Percentiles rank a stretch among this genome's conserved stretches.
Evolutionary conservation across 2,797 vertebrate genomes (phyloP).

Genomic region (Moxostoma hubbsi): DNA sequence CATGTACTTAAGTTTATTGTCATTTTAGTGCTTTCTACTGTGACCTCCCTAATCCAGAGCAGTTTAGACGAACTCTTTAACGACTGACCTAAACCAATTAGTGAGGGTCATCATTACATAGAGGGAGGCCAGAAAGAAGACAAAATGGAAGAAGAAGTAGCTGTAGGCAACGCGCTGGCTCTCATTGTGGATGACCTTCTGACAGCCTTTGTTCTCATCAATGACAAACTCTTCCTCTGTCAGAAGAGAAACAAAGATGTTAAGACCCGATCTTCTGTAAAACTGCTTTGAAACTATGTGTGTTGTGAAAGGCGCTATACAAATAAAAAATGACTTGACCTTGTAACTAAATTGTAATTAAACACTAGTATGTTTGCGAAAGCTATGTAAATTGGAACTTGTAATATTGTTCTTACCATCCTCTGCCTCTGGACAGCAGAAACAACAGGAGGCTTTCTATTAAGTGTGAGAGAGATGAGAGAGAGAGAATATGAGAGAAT

Average conservation of each 20-base stretch:
- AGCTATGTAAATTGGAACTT: neutral
- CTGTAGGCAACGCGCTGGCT: conserved; percentile 86
- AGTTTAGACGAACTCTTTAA: conserved; percentile 13
- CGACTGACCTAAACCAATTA: conserved; percentile 92
- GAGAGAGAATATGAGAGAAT: neutral
- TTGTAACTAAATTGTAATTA: neutral
- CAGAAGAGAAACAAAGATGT: conserved; percentile 51
- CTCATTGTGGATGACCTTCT: conserved; percentile 85
- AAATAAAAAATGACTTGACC: no score
- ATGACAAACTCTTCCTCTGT: conserved; percentile 69
- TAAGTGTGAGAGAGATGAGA: conserved; percentile 30
- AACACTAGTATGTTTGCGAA: neutral
- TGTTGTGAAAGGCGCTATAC: no score
- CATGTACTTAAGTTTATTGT: neutral
- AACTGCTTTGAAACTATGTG: no score
- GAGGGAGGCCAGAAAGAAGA: conserved; percentile 91
- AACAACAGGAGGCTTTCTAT: conserved; percentile 90
- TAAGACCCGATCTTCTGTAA: neutral
- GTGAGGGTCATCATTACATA: conserved; percentile 98
- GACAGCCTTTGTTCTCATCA: conserved; percentile 74
- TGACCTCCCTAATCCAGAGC: conserved; percentile 22
- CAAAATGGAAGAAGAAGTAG: conserved; percentile 95
- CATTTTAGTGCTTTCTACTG: neutral
- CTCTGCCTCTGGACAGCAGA: conserved; percentile 88
- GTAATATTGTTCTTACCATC: conserved; percentile 67